Percentiles rank a stretch among this genome's conserved stretches.
These are phyloP conservation scores for Callaeas wilsoni DNA, from an alignment of 2,113 vertebrate species.

Conservation along the genomic window DNA sequence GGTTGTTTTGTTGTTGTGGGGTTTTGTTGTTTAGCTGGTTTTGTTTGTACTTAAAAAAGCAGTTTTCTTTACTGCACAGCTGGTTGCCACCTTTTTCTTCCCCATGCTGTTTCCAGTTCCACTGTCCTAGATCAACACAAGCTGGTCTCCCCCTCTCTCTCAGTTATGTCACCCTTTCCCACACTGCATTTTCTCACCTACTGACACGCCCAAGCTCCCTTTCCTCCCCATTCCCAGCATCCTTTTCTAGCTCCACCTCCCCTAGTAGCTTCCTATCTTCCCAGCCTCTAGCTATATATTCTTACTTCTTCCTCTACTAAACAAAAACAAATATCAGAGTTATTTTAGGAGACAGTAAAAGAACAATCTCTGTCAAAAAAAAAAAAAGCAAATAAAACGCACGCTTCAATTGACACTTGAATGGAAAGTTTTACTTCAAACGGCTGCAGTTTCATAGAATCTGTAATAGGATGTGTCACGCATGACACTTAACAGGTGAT, in stretches of 20 bases:
- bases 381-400: neutral
- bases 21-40: neutral
- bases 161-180: neutral
- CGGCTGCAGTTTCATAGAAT: neutral
- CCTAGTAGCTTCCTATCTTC: neutral
- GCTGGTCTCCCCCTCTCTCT: neutral
- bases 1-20: neutral
- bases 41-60: neutral
- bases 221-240: neutral
- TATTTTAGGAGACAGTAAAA: constrained; percentile 24
- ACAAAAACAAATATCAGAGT: constrained; percentile 3
- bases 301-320: neutral
- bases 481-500: constrained; percentile 1
- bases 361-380: neutral
- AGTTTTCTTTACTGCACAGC: neutral
- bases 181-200: neutral
- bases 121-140: neutral
- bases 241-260: neutral
- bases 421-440: constrained; percentile 36
- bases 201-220: neutral
- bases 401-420: neutral
- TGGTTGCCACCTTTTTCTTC: neutral
- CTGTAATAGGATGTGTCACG: neutral
- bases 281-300: neutral
- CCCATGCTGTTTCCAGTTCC: neutral